A percentile compares a stretch with the other conserved stretches of the same genome.
Conservation (phyloP, 1,140 invertebrate genomes). For the Drosophila ironensis region DNA sequence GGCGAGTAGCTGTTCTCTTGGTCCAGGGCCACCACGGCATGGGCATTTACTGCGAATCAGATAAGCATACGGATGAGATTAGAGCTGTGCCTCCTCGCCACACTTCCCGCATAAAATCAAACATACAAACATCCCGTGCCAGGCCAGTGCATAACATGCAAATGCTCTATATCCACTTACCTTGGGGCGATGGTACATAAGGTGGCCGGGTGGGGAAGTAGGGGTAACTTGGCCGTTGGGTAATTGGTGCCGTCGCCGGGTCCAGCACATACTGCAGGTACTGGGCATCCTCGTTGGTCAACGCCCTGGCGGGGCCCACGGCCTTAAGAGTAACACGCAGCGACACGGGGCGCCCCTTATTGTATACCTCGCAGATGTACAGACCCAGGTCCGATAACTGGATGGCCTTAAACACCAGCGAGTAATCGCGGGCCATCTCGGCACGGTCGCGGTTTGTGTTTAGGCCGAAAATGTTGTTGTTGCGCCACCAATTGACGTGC, state of each 20-base stretch:
- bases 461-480: conserved; percentile 88
- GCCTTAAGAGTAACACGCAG: conserved; percentile 89
- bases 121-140: conserved; percentile 21
- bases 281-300: conserved; percentile 82
- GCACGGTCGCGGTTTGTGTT: conserved; percentile 87
- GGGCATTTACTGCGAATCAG: conserved; percentile 84
- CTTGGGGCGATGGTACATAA: conserved; percentile 53
- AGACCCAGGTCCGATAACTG: conserved; percentile 88
- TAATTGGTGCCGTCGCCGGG: conserved; percentile 79
- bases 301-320: conserved; percentile 84
- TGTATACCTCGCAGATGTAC: conserved; percentile 94
- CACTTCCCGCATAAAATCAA: too few relatives aligned
- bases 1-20: conserved; percentile 84
- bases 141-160: conserved; percentile 36
- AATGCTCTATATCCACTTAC: conserved; percentile 58
- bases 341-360: conserved; percentile 89
- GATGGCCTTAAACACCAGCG: conserved; percentile 88
- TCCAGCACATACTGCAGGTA: conserved; percentile 84
- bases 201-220: conserved; percentile 79
- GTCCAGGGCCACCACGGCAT: conserved; percentile 84
- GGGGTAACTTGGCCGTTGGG: conserved; percentile 79
- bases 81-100: neutral
- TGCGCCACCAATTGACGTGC: conserved; percentile 92
- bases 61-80: conserved; percentile 4
- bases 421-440: conserved; percentile 88